phyloP scores from a whole-genome alignment of 2,888 invertebrate species.

The Drosophila greeni region DNA sequence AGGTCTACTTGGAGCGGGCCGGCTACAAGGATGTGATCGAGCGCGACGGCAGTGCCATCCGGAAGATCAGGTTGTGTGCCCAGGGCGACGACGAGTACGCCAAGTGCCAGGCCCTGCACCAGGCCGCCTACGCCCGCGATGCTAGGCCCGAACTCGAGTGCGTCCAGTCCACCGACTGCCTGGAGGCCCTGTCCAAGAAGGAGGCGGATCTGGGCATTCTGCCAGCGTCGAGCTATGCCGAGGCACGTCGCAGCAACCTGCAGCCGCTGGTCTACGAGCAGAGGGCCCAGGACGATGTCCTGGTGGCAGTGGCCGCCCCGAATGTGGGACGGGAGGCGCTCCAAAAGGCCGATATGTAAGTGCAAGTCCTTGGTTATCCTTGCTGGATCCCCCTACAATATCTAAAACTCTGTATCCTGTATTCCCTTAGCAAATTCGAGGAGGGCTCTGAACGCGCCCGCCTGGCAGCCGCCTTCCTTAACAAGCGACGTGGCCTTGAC shows the following conservation, averaged over 20 bases:
- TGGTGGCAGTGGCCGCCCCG: constrained; percentile 76
- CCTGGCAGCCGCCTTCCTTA: constrained; percentile 74
- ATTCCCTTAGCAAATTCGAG: constrained; percentile 69
- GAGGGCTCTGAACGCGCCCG: constrained; percentile 67
- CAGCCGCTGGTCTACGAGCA: constrained; percentile 76
- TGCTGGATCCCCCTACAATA: no score
- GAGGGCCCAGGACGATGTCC: constrained; percentile 63
- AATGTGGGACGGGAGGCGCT: constrained; percentile 63
- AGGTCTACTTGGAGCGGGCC: constrained; percentile 82
- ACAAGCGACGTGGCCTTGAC: constrained; percentile 71
- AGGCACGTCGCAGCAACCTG: constrained; percentile 66
- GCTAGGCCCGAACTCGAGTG: constrained; percentile 90
- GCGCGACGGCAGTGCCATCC: constrained; percentile 85
- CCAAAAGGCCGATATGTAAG: constrained; percentile 75
- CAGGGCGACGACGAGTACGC: constrained; percentile 83
- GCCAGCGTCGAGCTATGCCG: constrained; percentile 60
- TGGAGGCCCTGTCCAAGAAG: constrained; percentile 64
- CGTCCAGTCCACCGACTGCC: constrained; percentile 81
- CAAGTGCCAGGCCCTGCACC: constrained; percentile 86
- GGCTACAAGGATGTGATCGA: constrained; percentile 86
- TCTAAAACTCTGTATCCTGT: neutral
- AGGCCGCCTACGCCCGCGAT: constrained; percentile 87
- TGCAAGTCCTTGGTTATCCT: no score
- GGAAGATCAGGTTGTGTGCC: constrained; percentile 84
- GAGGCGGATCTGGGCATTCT: constrained; percentile 74